Evolutionary conservation across 2,113 vertebrate species (phyloP).

Genomic region (Catharus fuscescens): DNA sequence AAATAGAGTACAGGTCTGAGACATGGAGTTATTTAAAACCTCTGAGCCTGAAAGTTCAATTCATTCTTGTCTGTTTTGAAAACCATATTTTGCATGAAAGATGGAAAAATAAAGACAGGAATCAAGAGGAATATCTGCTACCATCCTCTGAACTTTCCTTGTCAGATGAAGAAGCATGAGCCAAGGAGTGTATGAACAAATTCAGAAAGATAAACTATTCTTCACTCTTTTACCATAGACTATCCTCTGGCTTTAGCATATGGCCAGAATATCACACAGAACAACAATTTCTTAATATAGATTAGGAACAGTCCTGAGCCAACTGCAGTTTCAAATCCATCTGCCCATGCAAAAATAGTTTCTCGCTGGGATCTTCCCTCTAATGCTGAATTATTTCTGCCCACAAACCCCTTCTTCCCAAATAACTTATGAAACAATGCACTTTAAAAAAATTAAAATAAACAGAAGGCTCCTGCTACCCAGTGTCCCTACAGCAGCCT

Average conservation of each 20-base stretch:
- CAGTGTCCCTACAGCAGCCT: background rate
- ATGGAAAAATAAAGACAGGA: background rate
- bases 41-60: background rate
- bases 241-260: constrained; percentile 68
- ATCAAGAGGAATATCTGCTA: background rate
- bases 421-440: background rate
- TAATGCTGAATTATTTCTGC: constrained; percentile 53
- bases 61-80: background rate
- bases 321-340: constrained; percentile 62
- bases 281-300: constrained; percentile 61
- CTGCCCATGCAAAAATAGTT: constrained; percentile 57
- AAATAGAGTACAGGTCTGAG: background rate
- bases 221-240: constrained; percentile 24
- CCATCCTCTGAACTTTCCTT: background rate
- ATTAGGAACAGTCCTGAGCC: constrained; percentile 53
- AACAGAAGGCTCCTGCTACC: background rate
- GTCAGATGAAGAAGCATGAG: background rate
- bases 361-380: constrained; percentile 50
- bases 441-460: background rate
- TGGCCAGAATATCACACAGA: constrained; percentile 62
- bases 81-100: background rate
- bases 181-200: background rate
- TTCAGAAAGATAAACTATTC: constrained; percentile 17
- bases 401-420: background rate
- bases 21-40: background rate